A percentile compares a stretch with the other conserved stretches of the same genome.
These are phyloP conservation scores for Gallinago paraguaiae DNA, from an alignment of 2,113 vertebrate genomes.

Conservation along the genomic window DNA sequence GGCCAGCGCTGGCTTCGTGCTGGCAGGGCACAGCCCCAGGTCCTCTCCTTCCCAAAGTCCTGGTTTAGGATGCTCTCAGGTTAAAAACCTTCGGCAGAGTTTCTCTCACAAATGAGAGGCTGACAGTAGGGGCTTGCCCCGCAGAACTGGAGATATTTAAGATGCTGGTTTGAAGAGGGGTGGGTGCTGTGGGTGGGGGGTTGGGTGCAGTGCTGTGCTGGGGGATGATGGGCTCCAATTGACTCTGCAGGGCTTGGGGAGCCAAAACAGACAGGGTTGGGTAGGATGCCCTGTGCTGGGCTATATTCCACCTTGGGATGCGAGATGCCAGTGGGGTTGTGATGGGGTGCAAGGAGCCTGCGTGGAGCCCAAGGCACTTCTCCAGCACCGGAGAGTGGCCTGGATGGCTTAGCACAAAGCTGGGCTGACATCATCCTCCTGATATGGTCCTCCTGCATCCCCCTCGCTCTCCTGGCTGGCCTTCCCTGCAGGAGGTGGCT, in stretches of 20 bases:
- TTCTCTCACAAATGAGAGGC: not conserved
- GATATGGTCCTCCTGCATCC: fast-evolving
- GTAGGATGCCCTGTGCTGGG: not conserved
- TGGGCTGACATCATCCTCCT: too few species aligned
- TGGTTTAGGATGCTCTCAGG: not conserved
- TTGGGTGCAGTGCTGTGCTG: not conserved
- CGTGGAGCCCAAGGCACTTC: not conserved
- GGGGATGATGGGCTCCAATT: not conserved
- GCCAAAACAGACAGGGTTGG: not conserved
- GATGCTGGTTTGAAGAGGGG: not conserved
- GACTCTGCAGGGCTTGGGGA: not conserved
- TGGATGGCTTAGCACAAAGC: not conserved
- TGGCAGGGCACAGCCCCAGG: not conserved
- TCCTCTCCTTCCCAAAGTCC: not conserved
- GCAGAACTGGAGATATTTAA: not conserved
- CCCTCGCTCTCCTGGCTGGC: fast-evolving
- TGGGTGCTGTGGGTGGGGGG: not conserved
- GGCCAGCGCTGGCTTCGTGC: not conserved
- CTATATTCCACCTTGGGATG: not conserved
- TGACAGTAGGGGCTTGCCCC: not conserved
- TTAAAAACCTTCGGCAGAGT: not conserved
- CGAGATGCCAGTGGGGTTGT: not conserved
- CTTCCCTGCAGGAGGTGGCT: not conserved
- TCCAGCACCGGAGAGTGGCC: not conserved
- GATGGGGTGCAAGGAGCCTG: not conserved